These are phyloP conservation scores for Xestia ashworthii DNA, from an alignment of 2,888 invertebrate genomes.

Conservation along the genomic window DNA sequence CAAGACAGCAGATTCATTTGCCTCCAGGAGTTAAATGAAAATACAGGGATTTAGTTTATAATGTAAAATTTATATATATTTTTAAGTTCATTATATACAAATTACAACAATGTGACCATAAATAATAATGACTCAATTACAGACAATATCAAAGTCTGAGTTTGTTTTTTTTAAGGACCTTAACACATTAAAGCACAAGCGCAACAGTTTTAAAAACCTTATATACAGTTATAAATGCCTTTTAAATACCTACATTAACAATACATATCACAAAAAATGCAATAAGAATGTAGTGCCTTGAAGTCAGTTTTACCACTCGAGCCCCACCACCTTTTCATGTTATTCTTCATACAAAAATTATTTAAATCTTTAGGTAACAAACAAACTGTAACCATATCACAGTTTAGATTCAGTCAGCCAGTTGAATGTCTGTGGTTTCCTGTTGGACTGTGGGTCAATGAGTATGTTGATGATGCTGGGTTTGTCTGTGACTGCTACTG, in stretches of 20 bases:
- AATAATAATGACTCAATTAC: slow-evolving; percentile 83
- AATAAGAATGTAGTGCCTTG: slow-evolving; percentile 50
- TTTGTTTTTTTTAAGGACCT: slow-evolving; percentile 62
- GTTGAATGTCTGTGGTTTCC: slow-evolving; percentile 97
- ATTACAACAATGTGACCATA: slow-evolving; percentile 82
- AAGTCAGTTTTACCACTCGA: slow-evolving; percentile 28
- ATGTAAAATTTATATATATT: slow-evolving; percentile 87
- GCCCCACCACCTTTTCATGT: slow-evolving; percentile 45
- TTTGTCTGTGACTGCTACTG: slow-evolving; percentile 92
- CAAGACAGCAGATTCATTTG: slow-evolving; percentile 85
- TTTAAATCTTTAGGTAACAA: slow-evolving; percentile 7
- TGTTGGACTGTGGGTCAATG: slow-evolving; percentile 96
- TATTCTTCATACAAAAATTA: slow-evolving; percentile 25
- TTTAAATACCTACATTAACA: slow-evolving; percentile 40
- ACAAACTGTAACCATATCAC: slow-evolving; percentile 81
- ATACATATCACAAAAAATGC: slow-evolving; percentile 38
- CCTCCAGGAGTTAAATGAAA: slow-evolving; percentile 86
- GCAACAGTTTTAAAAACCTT: slow-evolving; percentile 5
- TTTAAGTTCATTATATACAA: slow-evolving; percentile 88
- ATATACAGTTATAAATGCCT: slow-evolving; percentile 29
- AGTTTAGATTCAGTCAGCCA: slow-evolving; percentile 98
- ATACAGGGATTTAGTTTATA: slow-evolving; percentile 91
- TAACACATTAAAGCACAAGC: background rate
- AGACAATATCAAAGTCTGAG: slow-evolving; percentile 83
- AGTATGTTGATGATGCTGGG: slow-evolving; percentile 97